These are phyloP conservation scores for Microtus richardsoni DNA, from an alignment of 2,113 vertebrate genomes.

Conservation along the genomic window DNA sequence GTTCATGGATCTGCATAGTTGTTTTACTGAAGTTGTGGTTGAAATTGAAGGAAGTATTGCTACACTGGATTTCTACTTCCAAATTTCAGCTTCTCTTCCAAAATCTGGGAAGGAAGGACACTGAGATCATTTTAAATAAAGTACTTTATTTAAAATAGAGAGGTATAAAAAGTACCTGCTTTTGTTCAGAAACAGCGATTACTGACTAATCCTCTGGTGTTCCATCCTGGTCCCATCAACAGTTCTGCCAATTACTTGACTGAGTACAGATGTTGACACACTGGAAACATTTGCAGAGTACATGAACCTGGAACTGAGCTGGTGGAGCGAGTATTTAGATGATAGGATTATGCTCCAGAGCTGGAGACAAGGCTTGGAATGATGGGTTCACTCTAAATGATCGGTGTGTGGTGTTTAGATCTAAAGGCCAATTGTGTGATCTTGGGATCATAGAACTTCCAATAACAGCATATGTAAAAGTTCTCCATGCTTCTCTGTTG, in stretches of 20 bases:
- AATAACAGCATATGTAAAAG: constrained; percentile 49
- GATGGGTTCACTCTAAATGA: constrained; percentile 26
- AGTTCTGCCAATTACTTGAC: constrained; percentile 48
- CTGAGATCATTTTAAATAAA: constrained; percentile 46
- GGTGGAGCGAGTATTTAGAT: constrained; percentile 13
- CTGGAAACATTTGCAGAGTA: constrained; percentile 16
- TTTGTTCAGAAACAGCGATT: not conserved
- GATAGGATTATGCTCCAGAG: constrained; percentile 48
- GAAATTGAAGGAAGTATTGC: constrained; percentile 8
- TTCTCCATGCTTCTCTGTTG: constrained; percentile 23
- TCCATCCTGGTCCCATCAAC: constrained; percentile 3
- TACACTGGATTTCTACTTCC: not conserved
- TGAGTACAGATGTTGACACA: constrained; percentile 33
- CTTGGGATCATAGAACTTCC: not conserved
- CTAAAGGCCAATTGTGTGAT: constrained; percentile 5
- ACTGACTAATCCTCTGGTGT: not conserved
- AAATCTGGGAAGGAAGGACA: constrained; percentile 35
- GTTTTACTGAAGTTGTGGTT: not conserved
- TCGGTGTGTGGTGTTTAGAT: not conserved
- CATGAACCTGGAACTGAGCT: constrained; percentile 33
- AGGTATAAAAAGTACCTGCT: not conserved
- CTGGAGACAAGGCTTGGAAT: constrained; percentile 33
- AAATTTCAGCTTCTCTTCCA: constrained; percentile 26
- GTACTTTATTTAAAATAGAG: not conserved
- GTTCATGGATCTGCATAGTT: not conserved